phyloP scores from a whole-genome alignment of 1,140 invertebrate genomes.

The Ctenoplectra terminalis region DNA sequence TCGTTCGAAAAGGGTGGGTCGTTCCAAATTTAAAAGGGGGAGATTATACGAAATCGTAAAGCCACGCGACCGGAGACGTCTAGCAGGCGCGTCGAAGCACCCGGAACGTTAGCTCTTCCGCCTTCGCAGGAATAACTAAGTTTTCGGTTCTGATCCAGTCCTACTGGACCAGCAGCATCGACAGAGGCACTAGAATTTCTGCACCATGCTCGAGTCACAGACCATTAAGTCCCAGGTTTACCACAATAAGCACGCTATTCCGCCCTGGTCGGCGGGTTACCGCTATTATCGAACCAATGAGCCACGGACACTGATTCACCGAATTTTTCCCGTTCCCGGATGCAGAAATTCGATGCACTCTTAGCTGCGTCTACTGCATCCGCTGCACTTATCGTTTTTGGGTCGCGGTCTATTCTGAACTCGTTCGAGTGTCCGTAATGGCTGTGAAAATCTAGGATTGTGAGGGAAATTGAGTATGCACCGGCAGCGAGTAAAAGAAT shows the following conservation, averaged over 20 bases:
- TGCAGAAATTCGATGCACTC: conserved; percentile 58
- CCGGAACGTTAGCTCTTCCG: conserved; percentile 78
- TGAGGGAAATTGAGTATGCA: neutral
- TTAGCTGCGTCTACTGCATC: conserved; percentile 18
- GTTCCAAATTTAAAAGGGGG: conserved; percentile 49
- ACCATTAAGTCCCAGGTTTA: conserved; percentile 77
- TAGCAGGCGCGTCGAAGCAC: conserved; percentile 77
- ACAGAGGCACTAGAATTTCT: conserved; percentile 16
- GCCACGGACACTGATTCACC: conserved; percentile 73
- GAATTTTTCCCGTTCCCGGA: conserved; percentile 75
- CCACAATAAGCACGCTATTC: conserved; percentile 79
- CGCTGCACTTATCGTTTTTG: neutral
- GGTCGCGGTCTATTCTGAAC: neutral
- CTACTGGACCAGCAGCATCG: conserved; percentile 24
- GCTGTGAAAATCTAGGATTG: neutral
- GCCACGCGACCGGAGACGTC: conserved; percentile 81
- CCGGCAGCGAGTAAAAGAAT: neutral
- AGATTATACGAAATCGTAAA: conserved; percentile 76
- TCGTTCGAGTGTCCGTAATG: neutral
- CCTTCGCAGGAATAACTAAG: conserved; percentile 76
- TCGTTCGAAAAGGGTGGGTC: conserved; percentile 19
- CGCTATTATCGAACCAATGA: conserved; percentile 81
- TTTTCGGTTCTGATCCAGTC: conserved; percentile 59
- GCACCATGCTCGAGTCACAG: conserved; percentile 72
- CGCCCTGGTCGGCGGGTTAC: conserved; percentile 77